These are phyloP conservation scores for Trilocha varians DNA, from an alignment of 2,888 invertebrate species.

Conservation along the genomic window DNA sequence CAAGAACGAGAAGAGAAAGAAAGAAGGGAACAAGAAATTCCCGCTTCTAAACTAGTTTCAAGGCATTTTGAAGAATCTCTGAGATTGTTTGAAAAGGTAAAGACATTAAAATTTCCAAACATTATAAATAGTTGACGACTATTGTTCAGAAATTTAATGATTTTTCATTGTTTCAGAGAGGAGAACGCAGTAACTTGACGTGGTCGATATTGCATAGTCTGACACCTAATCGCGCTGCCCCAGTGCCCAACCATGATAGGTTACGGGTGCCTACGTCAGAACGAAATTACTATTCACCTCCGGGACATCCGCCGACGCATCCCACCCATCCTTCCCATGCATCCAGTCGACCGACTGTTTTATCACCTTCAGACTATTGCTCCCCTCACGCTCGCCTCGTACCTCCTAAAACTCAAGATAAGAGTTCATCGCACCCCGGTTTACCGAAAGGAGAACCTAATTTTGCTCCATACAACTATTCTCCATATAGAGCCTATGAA, in stretches of 20 bases:
- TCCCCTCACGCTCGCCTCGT: slow-evolving; percentile 40
- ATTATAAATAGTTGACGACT: background rate
- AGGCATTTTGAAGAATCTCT: slow-evolving; percentile 94
- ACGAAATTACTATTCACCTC: slow-evolving; percentile 34
- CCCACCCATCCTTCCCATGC: slow-evolving; percentile 23
- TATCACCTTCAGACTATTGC: slow-evolving; percentile 37
- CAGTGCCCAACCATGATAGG: slow-evolving; percentile 29
- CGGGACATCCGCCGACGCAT: slow-evolving; percentile 21
- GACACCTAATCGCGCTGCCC: slow-evolving; percentile 55
- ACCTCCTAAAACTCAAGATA: slow-evolving; percentile 45
- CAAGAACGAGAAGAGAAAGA: slow-evolving; percentile 70
- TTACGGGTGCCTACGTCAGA: slow-evolving; percentile 25
- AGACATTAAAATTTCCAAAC: slow-evolving; percentile 7
- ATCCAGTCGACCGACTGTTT: slow-evolving; percentile 29
- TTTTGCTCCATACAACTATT: slow-evolving; percentile 78
- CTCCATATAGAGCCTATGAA: slow-evolving; percentile 74
- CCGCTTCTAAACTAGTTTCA: slow-evolving; percentile 86
- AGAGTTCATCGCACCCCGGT: slow-evolving; percentile 39
- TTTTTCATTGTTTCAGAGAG: slow-evolving; percentile 45
- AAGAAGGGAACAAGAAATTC: slow-evolving; percentile 77
- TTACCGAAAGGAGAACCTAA: slow-evolving; percentile 79
- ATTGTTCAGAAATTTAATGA: slow-evolving; percentile 6
- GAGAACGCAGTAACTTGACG: slow-evolving; percentile 56
- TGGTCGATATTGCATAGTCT: slow-evolving; percentile 72
- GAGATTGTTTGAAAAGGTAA: slow-evolving; percentile 82